Percentiles rank a stretch among this genome's conserved stretches.
Conservation (phyloP, 2,113 vertebrate species). For the Xyrauchen texanus region DNA sequence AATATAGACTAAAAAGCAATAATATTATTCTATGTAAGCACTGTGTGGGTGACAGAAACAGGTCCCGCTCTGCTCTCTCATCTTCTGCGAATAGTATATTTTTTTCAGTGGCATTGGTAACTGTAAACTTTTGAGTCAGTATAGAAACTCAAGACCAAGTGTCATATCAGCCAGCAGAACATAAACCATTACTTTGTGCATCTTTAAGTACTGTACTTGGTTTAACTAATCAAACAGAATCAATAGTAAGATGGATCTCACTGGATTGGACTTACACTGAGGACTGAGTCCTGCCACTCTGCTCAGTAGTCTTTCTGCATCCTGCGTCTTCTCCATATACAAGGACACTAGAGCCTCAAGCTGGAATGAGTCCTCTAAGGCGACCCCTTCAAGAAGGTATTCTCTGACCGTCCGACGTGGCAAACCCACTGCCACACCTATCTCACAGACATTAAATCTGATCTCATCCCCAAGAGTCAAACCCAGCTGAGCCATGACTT, state of each 20-base stretch:
- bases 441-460: conserved; percentile 59
- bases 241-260: not conserved
- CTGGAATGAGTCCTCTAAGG: conserved; percentile 52
- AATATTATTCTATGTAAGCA: too few species aligned
- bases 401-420: conserved; percentile 53
- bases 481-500: conserved; percentile 44
- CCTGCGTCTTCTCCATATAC: conserved; percentile 61
- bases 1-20: too few species aligned
- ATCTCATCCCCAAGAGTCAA: conserved; percentile 34
- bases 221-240: not conserved
- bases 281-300: conserved; percentile 47
- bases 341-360: conserved; percentile 57
- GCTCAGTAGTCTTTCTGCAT: conserved; percentile 45
- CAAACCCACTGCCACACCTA: conserved; percentile 59
- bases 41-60: too few species aligned
- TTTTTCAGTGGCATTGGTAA: too few species aligned
- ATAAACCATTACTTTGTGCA: too few species aligned
- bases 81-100: too few species aligned
- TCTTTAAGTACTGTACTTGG: too few species aligned
- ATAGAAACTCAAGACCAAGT: too few species aligned
- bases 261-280: conserved; percentile 47
- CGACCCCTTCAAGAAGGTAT: conserved; percentile 57
- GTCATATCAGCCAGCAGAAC: too few species aligned
- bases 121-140: too few species aligned
- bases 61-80: too few species aligned